Percentiles rank a stretch among this genome's conserved stretches.
Evolutionary conservation across 1,140 invertebrate species (phyloP).

Genomic region (Riptortus pedestris): DNA sequence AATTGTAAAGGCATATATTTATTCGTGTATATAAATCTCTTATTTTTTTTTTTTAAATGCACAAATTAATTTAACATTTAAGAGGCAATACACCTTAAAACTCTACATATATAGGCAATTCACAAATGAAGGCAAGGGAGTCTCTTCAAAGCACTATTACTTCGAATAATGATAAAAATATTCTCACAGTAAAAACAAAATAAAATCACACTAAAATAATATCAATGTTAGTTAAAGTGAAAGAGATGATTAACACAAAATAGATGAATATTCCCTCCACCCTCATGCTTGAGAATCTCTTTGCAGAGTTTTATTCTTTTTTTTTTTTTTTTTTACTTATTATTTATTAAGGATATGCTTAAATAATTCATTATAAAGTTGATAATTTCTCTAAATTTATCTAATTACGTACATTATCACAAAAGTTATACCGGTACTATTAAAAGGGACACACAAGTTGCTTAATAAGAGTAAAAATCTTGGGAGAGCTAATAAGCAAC

Average conservation of each 20-base stretch:
- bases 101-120: neutral
- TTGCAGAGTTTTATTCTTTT: too few species aligned
- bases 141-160: neutral
- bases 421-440: constrained; percentile 14
- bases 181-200: too few species aligned
- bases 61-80: neutral
- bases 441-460: constrained; percentile 6
- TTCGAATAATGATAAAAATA: too few species aligned
- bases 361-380: neutral
- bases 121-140: constrained; percentile 6
- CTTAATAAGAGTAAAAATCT: neutral
- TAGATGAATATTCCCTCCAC: neutral
- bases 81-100: neutral
- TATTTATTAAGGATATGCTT: constrained; percentile 14
- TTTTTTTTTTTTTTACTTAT: too few species aligned
- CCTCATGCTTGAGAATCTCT: neutral
- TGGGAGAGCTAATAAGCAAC: neutral
- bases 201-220: neutral
- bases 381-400: neutral
- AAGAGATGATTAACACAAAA: neutral
- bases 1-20: constrained; percentile 8
- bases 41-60: neutral
- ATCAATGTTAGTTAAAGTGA: neutral
- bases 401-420: constrained; percentile 17
- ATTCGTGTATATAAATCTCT: neutral